Conservation (phyloP, 2,888 invertebrate species). For the Atethmia centrago region DNA sequence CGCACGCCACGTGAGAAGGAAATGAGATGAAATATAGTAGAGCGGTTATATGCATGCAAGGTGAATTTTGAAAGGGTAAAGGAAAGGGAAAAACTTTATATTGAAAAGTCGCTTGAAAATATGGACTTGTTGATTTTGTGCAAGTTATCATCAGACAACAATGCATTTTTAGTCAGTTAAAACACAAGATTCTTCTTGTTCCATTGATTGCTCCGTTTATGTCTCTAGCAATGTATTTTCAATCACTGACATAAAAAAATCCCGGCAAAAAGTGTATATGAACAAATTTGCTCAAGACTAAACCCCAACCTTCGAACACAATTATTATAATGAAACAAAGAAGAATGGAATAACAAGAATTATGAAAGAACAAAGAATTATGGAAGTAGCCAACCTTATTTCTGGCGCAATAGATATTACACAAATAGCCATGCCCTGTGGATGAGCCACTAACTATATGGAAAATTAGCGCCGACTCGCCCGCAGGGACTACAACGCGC, state of each 20-base stretch:
- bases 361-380: not conserved
- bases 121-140: too few relatives aligned
- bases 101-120: not conserved
- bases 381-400: slow-evolving; percentile 30
- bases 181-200: too few relatives aligned
- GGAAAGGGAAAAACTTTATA: not conserved
- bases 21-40: slow-evolving; percentile 18
- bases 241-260: not conserved
- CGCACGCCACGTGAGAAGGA: slow-evolving; percentile 38
- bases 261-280: not conserved
- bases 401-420: slow-evolving; percentile 63
- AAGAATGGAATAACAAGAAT: too few relatives aligned
- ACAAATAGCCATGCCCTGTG: slow-evolving; percentile 57
- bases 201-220: not conserved
- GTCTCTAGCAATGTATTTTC: not conserved
- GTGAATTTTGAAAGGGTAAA: not conserved
- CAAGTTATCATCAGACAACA: too few relatives aligned
- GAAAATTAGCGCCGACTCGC: slow-evolving; percentile 68
- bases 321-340: slow-evolving; percentile 30
- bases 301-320: slow-evolving; percentile 1
- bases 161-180: not conserved
- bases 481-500: slow-evolving; percentile 66
- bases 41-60: not conserved
- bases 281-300: slow-evolving; percentile 2
- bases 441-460: slow-evolving; percentile 66